Base-by-base conservation (phyloP, 2,797 vertebrate genomes). In the Psittacula derbiana region DNA sequence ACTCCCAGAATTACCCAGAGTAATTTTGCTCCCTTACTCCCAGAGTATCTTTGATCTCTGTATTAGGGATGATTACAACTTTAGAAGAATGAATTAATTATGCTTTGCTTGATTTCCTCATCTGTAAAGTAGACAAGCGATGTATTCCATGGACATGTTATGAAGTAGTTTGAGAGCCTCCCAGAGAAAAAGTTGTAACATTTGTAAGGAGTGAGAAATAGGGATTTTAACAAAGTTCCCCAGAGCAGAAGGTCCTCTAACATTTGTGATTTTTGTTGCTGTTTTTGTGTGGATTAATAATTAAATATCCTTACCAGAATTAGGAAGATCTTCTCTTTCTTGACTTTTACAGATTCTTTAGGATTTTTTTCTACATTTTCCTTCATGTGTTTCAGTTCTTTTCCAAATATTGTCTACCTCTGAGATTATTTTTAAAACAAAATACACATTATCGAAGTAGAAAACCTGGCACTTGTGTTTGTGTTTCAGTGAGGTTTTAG, bases 61-160 rank as follows among this genome's bases (percentile, higher is more conserved):
- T 40, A 43, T 83, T 82, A 89, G 46, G 71, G 84, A 57, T 91
- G 80, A 94, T 95, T 91, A 92, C 79, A 92, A 62, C 49, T 87
- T 94, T 50, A 78, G 74, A 81, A 90, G 65, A 89, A 87, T 75
- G 28, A 90, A 75, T 95, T 91, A 85, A 89, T 94, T 83, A 92
- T 1, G 36, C 61, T 75, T 67, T 58, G 49, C 86, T 87, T 69
- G 53, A 60, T 93, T 95, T 93, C 62, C 72, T 94, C 67, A 47
- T 91, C 52, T 78, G 14, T 67, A 21, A 83, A 84, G 24, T 53
- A 50, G 85, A 65, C 86, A 82, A 93, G 30, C 0, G 0, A 47
- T 53, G 15, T 44, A 27, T 88, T 76, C 44, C 43, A 62, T 13
- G 24, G 46, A 52, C 1, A 14, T 83, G 31, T 40, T 70, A 18